Evolutionary conservation across 2,113 vertebrate genomes (phyloP).

Genomic region (Grantiella picta): DNA sequence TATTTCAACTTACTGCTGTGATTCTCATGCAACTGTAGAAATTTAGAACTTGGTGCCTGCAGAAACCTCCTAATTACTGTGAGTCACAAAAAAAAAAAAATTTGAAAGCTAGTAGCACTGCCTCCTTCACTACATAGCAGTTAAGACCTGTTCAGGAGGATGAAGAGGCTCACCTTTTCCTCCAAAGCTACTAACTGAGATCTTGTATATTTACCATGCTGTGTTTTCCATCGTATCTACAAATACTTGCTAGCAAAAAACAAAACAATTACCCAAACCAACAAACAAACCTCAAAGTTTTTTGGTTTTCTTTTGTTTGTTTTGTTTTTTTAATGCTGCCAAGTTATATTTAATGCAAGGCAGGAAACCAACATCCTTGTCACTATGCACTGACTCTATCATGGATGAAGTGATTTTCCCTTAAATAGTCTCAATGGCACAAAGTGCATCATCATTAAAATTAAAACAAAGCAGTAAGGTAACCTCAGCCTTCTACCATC

Average conservation of each 20-base stretch:
- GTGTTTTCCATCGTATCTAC: neutral
- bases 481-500: neutral
- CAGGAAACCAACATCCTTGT: neutral
- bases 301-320: fast-evolving
- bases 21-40: neutral
- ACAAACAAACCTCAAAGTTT: neutral
- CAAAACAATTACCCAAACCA: neutral
- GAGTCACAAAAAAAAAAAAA: neutral
- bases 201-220: neutral
- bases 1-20: neutral
- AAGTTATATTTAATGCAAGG: neutral
- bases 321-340: neutral
- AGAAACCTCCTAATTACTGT: neutral
- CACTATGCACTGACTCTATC: neutral
- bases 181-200: neutral
- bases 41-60: neutral
- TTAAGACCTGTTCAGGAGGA: neutral
- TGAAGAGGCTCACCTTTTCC: neutral
- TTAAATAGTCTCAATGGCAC: neutral
- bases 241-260: neutral
- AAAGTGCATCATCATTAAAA: neutral
- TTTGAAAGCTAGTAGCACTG: neutral
- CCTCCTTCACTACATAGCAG: fast-evolving
- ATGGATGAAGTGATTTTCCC: neutral
- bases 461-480: neutral